Conservation (phyloP, 2,888 invertebrate species). For the Chymomyza caudatula region DNA sequence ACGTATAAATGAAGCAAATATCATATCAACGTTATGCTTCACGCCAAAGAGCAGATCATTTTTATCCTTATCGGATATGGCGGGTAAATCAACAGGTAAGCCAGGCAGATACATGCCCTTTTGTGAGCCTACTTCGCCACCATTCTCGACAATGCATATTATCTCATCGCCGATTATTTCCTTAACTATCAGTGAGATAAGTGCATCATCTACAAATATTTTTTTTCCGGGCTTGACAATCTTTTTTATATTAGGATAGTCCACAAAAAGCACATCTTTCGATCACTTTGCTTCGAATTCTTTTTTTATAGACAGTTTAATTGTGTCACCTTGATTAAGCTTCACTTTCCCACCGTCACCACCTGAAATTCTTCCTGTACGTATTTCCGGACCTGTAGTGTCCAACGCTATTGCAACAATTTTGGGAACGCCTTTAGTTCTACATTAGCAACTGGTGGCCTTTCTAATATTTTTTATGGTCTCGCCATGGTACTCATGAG, state of each 20-base stretch:
- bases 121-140: constrained; percentile 93
- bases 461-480: constrained; percentile 91
- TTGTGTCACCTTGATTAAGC: constrained; percentile 88
- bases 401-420: constrained; percentile 97
- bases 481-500: constrained; percentile 93
- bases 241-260: constrained; percentile 95
- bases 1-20: constrained; percentile 98
- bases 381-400: constrained; percentile 98
- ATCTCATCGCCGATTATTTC: constrained; percentile 82
- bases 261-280: constrained; percentile 86
- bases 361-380: constrained; percentile 95
- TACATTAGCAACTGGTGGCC: constrained; percentile 88
- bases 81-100: constrained; percentile 95
- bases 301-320: constrained; percentile 90
- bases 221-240: constrained; percentile 90
- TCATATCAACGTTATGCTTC: constrained; percentile 90
- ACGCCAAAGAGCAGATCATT: constrained; percentile 92
- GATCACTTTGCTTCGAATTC: constrained; percentile 86
- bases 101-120: constrained; percentile 99
- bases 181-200: constrained; percentile 92
- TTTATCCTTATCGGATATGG: constrained; percentile 97
- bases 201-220: constrained; percentile 96
- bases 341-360: constrained; percentile 92
- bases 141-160: constrained; percentile 93
- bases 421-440: constrained; percentile 83